Percentiles rank a stretch among this genome's conserved stretches.
Evolutionary conservation across 1,140 invertebrate genomes (phyloP).

Genomic region (Neoseiulus cucumeris): DNA sequence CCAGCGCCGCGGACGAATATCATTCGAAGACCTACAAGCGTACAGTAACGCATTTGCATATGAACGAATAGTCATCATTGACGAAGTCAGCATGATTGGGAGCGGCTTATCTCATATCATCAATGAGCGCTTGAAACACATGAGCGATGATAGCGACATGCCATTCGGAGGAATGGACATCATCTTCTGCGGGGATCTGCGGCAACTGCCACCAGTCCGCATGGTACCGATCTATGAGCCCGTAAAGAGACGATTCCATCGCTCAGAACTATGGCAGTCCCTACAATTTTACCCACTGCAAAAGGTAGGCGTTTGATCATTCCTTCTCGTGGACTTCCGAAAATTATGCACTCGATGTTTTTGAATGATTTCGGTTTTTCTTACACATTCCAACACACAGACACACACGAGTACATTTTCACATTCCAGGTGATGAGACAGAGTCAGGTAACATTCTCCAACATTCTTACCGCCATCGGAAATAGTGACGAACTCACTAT

Average conservation of each 20-base stretch:
- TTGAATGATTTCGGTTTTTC: too few species aligned
- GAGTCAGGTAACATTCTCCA: constrained; percentile 14
- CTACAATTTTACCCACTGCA: constrained; percentile 24
- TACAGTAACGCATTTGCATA: constrained; percentile 25
- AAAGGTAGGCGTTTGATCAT: too few species aligned
- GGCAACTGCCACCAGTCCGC: constrained; percentile 25
- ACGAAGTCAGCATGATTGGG: constrained; percentile 25
- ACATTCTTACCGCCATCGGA: constrained; percentile 17
- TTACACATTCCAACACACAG: too few species aligned
- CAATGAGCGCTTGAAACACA: constrained; percentile 24
- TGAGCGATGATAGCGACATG: constrained; percentile 19
- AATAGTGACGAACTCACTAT: constrained; percentile 9
- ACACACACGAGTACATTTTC: too few species aligned
- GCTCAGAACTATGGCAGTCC: constrained; percentile 24
- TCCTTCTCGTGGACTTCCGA: too few species aligned
- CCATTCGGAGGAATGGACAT: constrained; percentile 10
- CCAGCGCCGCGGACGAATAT: constrained; percentile 23
- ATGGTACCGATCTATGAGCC: constrained; percentile 24
- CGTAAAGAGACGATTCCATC: constrained; percentile 22
- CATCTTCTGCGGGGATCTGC: constrained; percentile 24
- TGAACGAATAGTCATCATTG: constrained; percentile 27
- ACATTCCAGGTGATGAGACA: constrained; percentile 27
- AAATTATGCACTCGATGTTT: too few species aligned
- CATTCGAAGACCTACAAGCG: constrained; percentile 20
- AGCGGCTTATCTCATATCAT: constrained; percentile 25